Evolutionary conservation across 2,888 invertebrate species (phyloP), one percentile per base, ranked within the genome.

Genomic region (Phaonia tiefii): DNA sequence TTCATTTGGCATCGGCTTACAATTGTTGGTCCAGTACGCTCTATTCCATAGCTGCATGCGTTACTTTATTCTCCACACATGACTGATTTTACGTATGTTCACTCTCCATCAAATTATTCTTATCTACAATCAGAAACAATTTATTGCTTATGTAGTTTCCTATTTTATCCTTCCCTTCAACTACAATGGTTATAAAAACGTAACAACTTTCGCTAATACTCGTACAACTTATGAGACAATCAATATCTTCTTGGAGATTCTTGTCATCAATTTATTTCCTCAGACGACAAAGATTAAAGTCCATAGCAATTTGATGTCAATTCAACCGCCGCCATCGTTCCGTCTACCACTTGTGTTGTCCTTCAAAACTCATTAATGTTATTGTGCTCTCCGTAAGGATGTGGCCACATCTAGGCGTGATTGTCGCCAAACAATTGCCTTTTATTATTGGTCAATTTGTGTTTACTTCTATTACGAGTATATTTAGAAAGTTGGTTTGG

Each of bases 391-490:
- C 37, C 10, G 37, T n/a, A 17, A 20, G 39, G 37, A 58, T 31
- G 25, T 37, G 31, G n/a, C n/a, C n/a, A 44, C 11, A 15, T 31
- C 1, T 22, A 1, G 0, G 37, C 39, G 17, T 60, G 11, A n/a
- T 13, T 22, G 54, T 22, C 3, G 56, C 10, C n/a, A 25, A 56
- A 20, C 60, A 37, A 15, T 60, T 60, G 37, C 17, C 60, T 31
- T 31, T 17, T 37, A 60, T 60, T 60, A 60, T 39, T 60, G 60
- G 60, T 39, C 37, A 60, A 60, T 60, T 60, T 60, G 60, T 60
- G 60, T 39, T 39, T 10, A 20, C 37, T 20, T 60, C 15, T 15
- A 37, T n/a, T n/a, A n/a, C n/a, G n/a, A n/a, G 31, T 60, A 20
- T n/a, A 37, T 31, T 60, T 58, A 15, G 7, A n/a, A 31, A 26